phyloP scores from a whole-genome alignment of 2,888 invertebrate species.

The Stenchaetothrips biformis region DNA sequence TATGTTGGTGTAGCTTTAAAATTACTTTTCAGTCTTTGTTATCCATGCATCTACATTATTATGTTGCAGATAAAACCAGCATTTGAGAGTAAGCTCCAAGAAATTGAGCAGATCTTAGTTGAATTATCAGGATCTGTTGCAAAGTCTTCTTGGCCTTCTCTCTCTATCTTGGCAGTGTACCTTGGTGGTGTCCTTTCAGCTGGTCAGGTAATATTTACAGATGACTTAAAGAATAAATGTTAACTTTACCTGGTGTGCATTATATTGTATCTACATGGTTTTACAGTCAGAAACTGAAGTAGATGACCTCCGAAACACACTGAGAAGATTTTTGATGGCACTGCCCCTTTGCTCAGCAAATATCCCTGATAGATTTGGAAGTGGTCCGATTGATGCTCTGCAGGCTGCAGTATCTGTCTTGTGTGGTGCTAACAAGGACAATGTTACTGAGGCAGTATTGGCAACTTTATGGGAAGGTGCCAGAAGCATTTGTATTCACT shows the following conservation, averaged over 20 bases:
- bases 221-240: background rate
- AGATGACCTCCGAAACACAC: constrained; percentile 38
- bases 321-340: constrained; percentile 45
- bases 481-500: constrained; percentile 38
- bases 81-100: constrained; percentile 54
- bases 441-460: constrained; percentile 56
- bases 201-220: constrained; percentile 37
- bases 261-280: constrained; percentile 5
- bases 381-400: constrained; percentile 49
- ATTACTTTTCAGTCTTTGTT: constrained; percentile 29
- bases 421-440: constrained; percentile 40
- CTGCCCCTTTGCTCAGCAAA: constrained; percentile 47
- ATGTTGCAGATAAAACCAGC: constrained; percentile 50
- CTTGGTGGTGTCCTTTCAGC: constrained; percentile 41
- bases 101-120: constrained; percentile 51
- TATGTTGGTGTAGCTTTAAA: constrained; percentile 11
- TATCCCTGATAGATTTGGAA: constrained; percentile 35
- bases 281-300: constrained; percentile 29
- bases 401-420: constrained; percentile 45
- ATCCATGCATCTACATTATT: background rate
- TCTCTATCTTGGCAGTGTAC: constrained; percentile 40
- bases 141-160: constrained; percentile 36
- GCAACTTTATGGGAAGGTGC: constrained; percentile 62
- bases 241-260: background rate
- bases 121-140: constrained; percentile 21